phyloP scores from a whole-genome alignment of 2,797 vertebrate species.

The Euphonia xanthogaster region DNA sequence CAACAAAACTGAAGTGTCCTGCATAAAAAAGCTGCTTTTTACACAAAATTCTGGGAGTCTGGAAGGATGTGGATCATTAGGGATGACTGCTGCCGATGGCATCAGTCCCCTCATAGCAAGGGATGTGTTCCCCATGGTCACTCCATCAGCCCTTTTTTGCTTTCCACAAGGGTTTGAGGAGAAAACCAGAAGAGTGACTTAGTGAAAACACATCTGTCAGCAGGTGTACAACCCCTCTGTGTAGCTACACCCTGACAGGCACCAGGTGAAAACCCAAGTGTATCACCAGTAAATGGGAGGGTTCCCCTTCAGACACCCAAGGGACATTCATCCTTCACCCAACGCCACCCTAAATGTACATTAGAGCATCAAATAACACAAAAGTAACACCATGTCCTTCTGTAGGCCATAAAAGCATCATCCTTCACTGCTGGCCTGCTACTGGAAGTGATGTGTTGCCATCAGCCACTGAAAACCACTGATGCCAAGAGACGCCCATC shows the following conservation, averaged over 20 bases:
- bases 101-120: neutral
- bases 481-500: neutral
- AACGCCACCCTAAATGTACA: accelerated
- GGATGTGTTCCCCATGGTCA: accelerated
- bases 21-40: neutral
- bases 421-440: neutral
- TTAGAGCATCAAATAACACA: neutral
- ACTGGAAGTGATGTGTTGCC: neutral
- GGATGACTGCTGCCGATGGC: neutral
- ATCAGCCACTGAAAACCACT: neutral
- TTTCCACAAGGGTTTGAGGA: neutral
- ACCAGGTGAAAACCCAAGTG: neutral
- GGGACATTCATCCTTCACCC: neutral
- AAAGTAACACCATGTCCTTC: neutral
- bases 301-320: neutral
- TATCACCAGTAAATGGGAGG: neutral
- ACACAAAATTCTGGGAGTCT: neutral
- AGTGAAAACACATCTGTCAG: neutral
- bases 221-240: neutral
- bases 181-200: neutral
- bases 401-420: neutral
- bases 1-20: neutral
- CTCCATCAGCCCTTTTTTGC: neutral
- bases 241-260: neutral
- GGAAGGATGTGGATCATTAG: neutral